Conservation (phyloP, 2,797 vertebrate species). For the Rhabdophis nuchalis region DNA sequence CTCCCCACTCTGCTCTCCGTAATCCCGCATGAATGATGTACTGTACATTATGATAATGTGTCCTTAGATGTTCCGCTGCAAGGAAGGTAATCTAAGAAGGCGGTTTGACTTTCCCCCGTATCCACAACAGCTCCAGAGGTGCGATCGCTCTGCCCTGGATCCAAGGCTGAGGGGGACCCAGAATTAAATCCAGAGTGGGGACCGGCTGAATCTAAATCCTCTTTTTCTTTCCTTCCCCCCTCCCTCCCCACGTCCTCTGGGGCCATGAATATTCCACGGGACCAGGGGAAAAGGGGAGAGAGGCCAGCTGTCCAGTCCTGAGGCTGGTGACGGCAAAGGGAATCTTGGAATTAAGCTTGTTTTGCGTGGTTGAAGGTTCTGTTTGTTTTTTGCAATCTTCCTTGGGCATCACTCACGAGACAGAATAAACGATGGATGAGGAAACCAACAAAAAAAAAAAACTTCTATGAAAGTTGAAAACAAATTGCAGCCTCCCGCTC, state of each 20-base stretch:
- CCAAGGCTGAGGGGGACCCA: not conserved
- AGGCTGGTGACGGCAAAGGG: not conserved
- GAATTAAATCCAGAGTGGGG: not conserved
- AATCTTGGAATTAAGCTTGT: not conserved
- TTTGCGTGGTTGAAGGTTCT: not conserved
- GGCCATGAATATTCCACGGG: not conserved
- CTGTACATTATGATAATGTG: slow-evolving; percentile 40
- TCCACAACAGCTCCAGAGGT: slow-evolving; percentile 11
- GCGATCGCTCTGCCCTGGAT: not conserved
- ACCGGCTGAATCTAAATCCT: not conserved
- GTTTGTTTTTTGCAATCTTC: not conserved
- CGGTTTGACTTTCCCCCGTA: slow-evolving; percentile 40
- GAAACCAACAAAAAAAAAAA: too few species aligned
- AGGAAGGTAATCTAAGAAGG: slow-evolving; percentile 24
- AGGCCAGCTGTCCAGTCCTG: too few species aligned
- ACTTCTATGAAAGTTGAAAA: not conserved
- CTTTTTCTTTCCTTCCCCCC: not conserved
- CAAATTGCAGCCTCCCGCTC: not conserved
- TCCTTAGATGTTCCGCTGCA: slow-evolving; percentile 52
- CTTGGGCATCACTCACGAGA: not conserved
- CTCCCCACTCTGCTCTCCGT: slow-evolving; percentile 22
- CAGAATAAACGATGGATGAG: not conserved
- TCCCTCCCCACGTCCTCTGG: not conserved
- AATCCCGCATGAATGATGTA: slow-evolving; percentile 36
- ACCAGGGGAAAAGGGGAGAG: not conserved